phyloP scores from a whole-genome alignment of 2,113 vertebrate species.

The Tamias sibiricus region DNA sequence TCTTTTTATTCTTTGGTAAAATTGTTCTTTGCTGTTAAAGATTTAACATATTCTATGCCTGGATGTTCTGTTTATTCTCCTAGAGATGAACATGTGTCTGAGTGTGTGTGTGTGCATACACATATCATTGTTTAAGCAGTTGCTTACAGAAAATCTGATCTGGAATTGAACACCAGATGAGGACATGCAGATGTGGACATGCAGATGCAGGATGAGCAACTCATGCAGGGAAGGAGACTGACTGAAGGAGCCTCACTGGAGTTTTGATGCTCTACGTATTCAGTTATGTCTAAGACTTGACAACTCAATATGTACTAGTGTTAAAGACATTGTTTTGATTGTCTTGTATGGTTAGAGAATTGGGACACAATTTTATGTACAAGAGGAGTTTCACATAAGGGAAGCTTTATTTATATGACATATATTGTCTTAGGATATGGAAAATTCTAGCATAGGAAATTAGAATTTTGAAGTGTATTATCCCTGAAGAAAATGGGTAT shows the following conservation, averaged over 20 bases:
- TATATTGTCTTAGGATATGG: background rate
- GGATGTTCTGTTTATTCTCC: background rate
- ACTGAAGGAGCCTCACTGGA: background rate
- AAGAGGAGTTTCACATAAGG: background rate
- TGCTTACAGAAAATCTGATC: background rate
- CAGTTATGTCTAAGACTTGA: background rate
- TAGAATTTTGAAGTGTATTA: background rate
- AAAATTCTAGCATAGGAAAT: background rate
- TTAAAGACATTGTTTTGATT: background rate
- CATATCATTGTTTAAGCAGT: background rate
- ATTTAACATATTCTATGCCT: slow-evolving; percentile 29
- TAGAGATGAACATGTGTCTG: background rate
- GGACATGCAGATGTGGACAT: background rate
- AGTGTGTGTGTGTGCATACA: no score
- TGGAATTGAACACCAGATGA: background rate
- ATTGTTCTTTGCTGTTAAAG: slow-evolving; percentile 20
- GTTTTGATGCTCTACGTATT: background rate
- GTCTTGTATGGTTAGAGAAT: background rate
- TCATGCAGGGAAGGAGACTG: background rate
- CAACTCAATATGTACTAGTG: background rate
- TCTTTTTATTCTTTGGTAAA: slow-evolving; percentile 4
- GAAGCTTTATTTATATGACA: background rate
- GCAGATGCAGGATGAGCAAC: background rate
- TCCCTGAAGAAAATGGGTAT: no score
- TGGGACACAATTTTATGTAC: background rate